phyloP scores from a whole-genome alignment of 2,888 invertebrate genomes.

The Orchesella flavescens region DNA sequence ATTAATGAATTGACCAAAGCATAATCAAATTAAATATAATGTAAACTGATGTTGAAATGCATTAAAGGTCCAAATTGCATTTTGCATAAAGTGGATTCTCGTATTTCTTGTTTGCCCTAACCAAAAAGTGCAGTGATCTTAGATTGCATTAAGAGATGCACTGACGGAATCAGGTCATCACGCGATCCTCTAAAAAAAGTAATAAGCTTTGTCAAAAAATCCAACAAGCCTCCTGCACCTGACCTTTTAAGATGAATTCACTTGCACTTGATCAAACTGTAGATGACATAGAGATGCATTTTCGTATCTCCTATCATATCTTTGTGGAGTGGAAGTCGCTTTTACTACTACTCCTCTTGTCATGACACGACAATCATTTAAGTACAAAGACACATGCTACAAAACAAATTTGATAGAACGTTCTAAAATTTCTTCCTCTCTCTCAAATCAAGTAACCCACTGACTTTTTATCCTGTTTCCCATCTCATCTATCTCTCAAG shows the following conservation, averaged over 20 bases:
- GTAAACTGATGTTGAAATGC: no score
- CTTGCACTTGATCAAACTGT: slow-evolving; percentile 19
- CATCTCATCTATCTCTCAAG: slow-evolving; percentile 17
- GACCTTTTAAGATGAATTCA: slow-evolving; percentile 26
- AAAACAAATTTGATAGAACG: background rate
- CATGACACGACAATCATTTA: slow-evolving; percentile 1
- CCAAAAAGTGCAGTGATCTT: no score
- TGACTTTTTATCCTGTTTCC: slow-evolving; percentile 41
- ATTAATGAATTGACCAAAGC: no score
- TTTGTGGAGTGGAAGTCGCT: slow-evolving; percentile 6
- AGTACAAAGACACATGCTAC: slow-evolving; percentile 9
- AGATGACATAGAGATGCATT: background rate
- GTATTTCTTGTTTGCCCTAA: no score
- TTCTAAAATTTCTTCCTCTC: background rate
- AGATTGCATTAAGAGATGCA: no score
- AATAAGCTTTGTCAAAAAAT: background rate
- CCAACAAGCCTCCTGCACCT: slow-evolving; percentile 1
- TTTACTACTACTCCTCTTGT: slow-evolving; percentile 22
- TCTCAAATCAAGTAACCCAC: slow-evolving; percentile 27
- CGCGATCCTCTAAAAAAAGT: background rate
- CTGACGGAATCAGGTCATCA: background rate
- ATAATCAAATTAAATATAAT: no score
- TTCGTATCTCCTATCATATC: no score
- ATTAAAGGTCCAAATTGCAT: no score
- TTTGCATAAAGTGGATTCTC: no score